phyloP scores from a whole-genome alignment of 2,888 invertebrate species.

The Stenodera caucasica region DNA sequence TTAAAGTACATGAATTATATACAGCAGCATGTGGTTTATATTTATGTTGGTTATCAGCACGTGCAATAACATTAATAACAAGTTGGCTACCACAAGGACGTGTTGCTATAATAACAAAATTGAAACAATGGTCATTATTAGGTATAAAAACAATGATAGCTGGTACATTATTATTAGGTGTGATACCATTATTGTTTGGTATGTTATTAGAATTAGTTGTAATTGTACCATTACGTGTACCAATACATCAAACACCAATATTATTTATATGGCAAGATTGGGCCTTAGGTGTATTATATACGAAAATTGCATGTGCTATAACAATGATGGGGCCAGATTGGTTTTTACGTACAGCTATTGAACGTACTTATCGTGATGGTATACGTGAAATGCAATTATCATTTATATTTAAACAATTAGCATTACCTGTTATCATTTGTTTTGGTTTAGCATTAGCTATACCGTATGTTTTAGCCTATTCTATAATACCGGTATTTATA shows the following conservation, averaged over 20 bases:
- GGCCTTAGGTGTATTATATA: conserved; percentile 96
- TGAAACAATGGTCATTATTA: conserved; percentile 73
- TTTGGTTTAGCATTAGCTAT: conserved; percentile 88
- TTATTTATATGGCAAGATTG: conserved; percentile 94
- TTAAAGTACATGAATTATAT: conserved; percentile 87
- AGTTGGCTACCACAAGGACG: conserved; percentile 91
- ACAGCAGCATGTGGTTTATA: conserved; percentile 95
- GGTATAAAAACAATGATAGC: conserved; percentile 79
- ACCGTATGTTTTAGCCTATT: conserved; percentile 89
- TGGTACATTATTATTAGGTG: conserved; percentile 76
- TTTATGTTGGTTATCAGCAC: conserved; percentile 89
- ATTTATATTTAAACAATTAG: conserved; percentile 82
- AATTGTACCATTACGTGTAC: conserved; percentile 90
- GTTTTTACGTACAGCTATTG: conserved; percentile 87
- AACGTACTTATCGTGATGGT: conserved; percentile 92
- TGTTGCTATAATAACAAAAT: conserved; percentile 69
- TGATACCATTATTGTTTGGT: conserved; percentile 91
- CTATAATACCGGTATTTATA: conserved; percentile 70
- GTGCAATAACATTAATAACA: conserved; percentile 78
- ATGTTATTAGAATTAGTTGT: conserved; percentile 87
- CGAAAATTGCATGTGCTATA: conserved; percentile 94
- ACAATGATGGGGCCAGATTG: conserved; percentile 99
- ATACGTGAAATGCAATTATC: conserved; percentile 88
- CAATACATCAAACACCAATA: conserved; percentile 87
- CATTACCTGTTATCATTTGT: conserved; percentile 85